Evolutionary conservation across 2,888 invertebrate species (phyloP).

Genomic region (Galeruca laticollis): DNA sequence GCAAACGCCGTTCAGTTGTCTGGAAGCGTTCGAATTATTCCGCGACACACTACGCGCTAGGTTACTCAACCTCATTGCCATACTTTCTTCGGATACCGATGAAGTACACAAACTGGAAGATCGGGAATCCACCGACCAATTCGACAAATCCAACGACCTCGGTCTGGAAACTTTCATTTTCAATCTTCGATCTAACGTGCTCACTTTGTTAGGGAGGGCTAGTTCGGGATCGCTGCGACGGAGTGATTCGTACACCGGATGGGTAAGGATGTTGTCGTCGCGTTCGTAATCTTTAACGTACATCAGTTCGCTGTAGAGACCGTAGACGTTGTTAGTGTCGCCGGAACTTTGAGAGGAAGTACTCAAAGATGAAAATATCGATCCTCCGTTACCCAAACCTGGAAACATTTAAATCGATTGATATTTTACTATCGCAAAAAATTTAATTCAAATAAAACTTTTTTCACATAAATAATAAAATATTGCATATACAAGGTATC

Average conservation of each 20-base stretch:
- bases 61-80: slow-evolving; percentile 73
- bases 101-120: slow-evolving; percentile 80
- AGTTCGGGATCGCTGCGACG: slow-evolving; percentile 87
- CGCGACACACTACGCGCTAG: slow-evolving; percentile 76
- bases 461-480: no score
- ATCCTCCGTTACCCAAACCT: slow-evolving; percentile 62
- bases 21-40: slow-evolving; percentile 82
- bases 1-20: slow-evolving; percentile 67
- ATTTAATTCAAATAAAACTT: no score
- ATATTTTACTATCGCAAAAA: no score
- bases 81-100: slow-evolving; percentile 88
- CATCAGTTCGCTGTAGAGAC: slow-evolving; percentile 89
- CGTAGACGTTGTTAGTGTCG: slow-evolving; percentile 86
- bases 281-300: slow-evolving; percentile 89
- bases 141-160: slow-evolving; percentile 84
- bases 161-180: slow-evolving; percentile 87
- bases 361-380: slow-evolving; percentile 70
- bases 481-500: no score
- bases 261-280: slow-evolving; percentile 78
- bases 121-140: slow-evolving; percentile 89
- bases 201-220: slow-evolving; percentile 85
- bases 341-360: slow-evolving; percentile 74
- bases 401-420: slow-evolving; percentile 2
- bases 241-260: slow-evolving; percentile 81
- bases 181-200: slow-evolving; percentile 83